Percentiles rank a stretch among this genome's conserved stretches.
Evolutionary conservation across 2,113 vertebrate species (phyloP).

Genomic region (Equus quagga): DNA sequence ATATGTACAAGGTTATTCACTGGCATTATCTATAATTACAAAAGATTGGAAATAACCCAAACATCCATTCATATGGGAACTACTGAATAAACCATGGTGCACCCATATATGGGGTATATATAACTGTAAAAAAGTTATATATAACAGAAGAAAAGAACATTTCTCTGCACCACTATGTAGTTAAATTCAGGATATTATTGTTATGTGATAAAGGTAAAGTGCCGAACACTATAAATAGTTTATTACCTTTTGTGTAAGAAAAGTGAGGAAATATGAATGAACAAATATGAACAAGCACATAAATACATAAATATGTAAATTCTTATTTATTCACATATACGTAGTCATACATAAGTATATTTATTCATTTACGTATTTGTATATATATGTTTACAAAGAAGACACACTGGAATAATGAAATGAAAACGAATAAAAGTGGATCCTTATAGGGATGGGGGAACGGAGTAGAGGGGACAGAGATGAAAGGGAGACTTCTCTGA

Average conservation of each 20-base stretch:
- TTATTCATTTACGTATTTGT: not conserved
- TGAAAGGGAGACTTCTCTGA: not conserved
- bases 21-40: not conserved
- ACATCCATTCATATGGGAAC: not conserved
- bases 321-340: not conserved
- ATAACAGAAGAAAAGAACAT: not conserved
- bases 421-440: not conserved
- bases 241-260: not conserved
- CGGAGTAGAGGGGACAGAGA: not conserved
- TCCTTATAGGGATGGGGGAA: not conserved
- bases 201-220: not conserved
- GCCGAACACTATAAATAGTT: not conserved
- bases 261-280: not conserved
- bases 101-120: not conserved
- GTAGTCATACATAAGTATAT: not conserved
- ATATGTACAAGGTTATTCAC: not conserved
- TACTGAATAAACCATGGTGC: not conserved
- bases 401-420: not conserved
- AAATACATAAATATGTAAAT: not conserved
- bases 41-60: not conserved
- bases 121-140: not conserved
- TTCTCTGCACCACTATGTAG: not conserved
- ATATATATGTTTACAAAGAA: not conserved
- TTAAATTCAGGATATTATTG: not conserved
- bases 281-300: not conserved